phyloP scores from a whole-genome alignment of 2,888 invertebrate genomes.

The Campoplex nolae region DNA sequence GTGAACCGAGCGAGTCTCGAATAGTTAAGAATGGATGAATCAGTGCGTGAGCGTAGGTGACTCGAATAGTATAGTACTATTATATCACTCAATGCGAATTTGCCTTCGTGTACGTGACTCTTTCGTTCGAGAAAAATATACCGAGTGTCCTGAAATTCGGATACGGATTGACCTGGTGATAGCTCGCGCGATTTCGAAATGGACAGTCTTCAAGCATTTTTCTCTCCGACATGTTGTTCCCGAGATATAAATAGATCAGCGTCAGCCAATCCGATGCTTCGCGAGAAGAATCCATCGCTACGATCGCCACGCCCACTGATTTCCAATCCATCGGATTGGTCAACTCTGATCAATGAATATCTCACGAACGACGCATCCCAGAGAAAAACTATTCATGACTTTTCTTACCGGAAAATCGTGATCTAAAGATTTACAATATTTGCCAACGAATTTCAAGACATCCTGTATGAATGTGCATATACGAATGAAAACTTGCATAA shows the following conservation, averaged over 20 bases:
- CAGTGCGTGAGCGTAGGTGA: constrained; percentile 60
- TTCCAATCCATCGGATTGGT: neutral
- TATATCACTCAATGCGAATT: constrained; percentile 33
- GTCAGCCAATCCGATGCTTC: neutral
- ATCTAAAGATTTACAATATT: neutral
- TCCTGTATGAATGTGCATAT: neutral
- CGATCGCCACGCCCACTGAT: neutral
- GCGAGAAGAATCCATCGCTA: neutral
- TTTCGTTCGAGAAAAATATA: neutral
- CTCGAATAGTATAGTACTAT: constrained; percentile 52
- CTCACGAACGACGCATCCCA: neutral
- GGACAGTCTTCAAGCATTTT: neutral
- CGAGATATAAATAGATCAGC: neutral
- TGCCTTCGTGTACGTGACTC: constrained; percentile 16
- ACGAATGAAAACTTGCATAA: constrained; percentile 55
- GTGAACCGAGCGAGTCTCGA: constrained; percentile 58
- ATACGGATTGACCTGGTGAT: neutral
- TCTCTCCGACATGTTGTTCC: neutral
- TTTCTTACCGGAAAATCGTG: no score
- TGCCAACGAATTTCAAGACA: neutral
- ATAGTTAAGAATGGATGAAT: constrained; percentile 68
- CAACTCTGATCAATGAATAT: neutral
- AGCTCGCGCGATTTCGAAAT: neutral
- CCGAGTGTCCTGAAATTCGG: neutral
- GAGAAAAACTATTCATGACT: neutral